Conservation (phyloP, 1,140 invertebrate species). For the Drosophila lacertosa region DNA sequence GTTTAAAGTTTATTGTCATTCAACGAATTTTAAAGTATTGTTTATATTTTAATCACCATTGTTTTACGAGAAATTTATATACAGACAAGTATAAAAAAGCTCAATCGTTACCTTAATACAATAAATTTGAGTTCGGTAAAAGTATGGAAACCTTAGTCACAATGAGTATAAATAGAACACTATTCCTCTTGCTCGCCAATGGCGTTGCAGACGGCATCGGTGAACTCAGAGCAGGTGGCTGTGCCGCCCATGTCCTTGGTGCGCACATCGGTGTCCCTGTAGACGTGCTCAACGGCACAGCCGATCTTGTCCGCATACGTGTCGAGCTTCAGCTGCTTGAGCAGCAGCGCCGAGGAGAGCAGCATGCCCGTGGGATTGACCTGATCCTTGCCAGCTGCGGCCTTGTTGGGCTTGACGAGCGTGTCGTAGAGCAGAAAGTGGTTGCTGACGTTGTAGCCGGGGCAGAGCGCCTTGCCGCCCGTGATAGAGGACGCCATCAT, state of each 20-base stretch:
- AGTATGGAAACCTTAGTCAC: too few species aligned
- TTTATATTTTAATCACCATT: too few species aligned
- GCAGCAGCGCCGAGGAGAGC: conserved; percentile 46
- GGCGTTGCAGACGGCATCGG: conserved; percentile 44
- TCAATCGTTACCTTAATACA: too few species aligned
- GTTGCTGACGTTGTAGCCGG: conserved; percentile 45
- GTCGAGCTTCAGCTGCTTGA: conserved; percentile 27
- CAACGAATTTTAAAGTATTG: too few species aligned
- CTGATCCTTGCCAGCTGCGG: conserved; percentile 35
- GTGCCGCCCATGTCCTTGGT: conserved; percentile 54
- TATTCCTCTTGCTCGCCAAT: neutral
- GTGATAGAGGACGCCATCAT: conserved; percentile 51
- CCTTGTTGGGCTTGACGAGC: neutral
- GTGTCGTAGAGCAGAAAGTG: conserved; percentile 42
- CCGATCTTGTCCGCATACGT: conserved; percentile 25
- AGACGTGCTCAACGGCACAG: conserved; percentile 40
- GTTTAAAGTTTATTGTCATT: too few species aligned
- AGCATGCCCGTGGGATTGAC: conserved; percentile 64
- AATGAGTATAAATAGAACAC: too few species aligned
- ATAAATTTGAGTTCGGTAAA: too few species aligned
- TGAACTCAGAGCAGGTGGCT: conserved; percentile 58
- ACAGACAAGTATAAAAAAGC: too few species aligned
- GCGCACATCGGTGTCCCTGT: conserved; percentile 51
- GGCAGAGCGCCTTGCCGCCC: conserved; percentile 45
- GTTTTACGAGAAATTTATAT: too few species aligned